Conservation (phyloP, 2,888 invertebrate species). For the Dynastes grantii region DNA sequence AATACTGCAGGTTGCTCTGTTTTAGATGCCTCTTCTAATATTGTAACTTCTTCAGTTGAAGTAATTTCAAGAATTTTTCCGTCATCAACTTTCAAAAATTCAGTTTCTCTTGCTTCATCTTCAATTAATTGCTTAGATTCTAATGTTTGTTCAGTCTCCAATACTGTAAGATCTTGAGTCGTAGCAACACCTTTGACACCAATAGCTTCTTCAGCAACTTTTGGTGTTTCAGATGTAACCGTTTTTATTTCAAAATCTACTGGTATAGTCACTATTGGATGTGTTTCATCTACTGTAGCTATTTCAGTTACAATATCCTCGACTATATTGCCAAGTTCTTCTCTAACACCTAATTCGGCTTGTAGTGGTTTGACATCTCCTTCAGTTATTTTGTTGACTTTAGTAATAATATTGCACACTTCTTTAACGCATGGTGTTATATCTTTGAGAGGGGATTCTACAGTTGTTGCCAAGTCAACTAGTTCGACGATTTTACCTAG, state of each 20-base stretch:
- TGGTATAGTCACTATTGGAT: not conserved
- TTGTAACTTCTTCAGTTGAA: not conserved
- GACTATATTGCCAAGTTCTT: not conserved
- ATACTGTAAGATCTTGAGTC: not conserved
- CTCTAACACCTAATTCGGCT: constrained; percentile 11
- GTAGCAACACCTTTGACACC: not conserved
- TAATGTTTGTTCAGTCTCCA: not conserved
- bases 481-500: constrained; percentile 50
- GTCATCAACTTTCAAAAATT: not conserved
- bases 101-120: not conserved
- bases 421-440: constrained; percentile 55
- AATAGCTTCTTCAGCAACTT: constrained; percentile 9
- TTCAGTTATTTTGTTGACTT: constrained; percentile 48
- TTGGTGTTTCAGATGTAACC: not conserved
- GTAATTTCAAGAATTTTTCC: not conserved
- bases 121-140: not conserved
- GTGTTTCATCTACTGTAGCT: not conserved
- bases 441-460: constrained; percentile 55
- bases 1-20: too few species aligned
- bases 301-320: constrained; percentile 5
- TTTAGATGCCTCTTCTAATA: not conserved
- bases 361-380: not conserved
- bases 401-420: constrained; percentile 55
- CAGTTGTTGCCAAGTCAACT: constrained; percentile 29
- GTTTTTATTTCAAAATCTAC: not conserved